Evolutionary conservation across 2,113 vertebrate genomes (phyloP).

Genomic region (Cacatua alba): DNA sequence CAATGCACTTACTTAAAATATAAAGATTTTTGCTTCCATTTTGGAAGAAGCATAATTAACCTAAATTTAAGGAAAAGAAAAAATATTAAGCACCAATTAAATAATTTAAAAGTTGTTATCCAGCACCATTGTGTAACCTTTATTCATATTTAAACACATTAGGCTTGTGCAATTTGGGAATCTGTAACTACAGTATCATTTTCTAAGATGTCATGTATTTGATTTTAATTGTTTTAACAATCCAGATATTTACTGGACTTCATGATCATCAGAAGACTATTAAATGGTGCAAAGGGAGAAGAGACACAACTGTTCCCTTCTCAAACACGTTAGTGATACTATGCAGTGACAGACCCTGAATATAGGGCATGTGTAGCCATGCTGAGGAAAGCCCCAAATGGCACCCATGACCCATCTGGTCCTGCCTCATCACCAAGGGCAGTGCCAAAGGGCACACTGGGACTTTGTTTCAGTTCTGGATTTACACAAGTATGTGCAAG

Average conservation of each 20-base stretch:
- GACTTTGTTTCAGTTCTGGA: neutral
- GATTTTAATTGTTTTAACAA: neutral
- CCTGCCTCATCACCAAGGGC: neutral
- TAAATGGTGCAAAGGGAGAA: neutral
- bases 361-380: accelerated
- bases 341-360: neutral
- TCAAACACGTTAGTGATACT: accelerated
- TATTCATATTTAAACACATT: slow-evolving; percentile 40
- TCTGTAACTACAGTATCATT: neutral
- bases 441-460: neutral
- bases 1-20: slow-evolving; percentile 53
- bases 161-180: neutral
- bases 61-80: slow-evolving; percentile 11
- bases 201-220: neutral
- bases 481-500: neutral
- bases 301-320: neutral
- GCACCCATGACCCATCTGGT: neutral
- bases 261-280: neutral
- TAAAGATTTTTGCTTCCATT: slow-evolving; percentile 34
- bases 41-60: slow-evolving; percentile 49
- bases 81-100: slow-evolving; percentile 44
- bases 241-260: neutral
- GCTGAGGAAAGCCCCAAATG: neutral
- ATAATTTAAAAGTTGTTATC: slow-evolving; percentile 14
- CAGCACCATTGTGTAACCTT: neutral